These are phyloP conservation scores for Turdus rufiventris DNA, from an alignment of 2,113 vertebrate species.

Conservation along the genomic window DNA sequence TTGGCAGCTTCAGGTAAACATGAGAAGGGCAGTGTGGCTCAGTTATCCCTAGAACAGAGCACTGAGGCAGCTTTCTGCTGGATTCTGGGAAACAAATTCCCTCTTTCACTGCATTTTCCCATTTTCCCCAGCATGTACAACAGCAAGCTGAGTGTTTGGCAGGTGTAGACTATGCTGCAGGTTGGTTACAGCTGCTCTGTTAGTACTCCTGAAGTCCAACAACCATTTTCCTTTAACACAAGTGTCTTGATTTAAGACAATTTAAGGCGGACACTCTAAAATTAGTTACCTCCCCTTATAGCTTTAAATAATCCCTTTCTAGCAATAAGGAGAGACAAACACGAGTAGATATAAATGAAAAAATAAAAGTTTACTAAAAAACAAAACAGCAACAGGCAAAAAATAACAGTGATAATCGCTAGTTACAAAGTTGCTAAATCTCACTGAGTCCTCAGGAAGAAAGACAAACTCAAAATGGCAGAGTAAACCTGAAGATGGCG, in stretches of 20 bases:
- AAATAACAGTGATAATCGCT: not conserved
- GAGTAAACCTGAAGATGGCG: not conserved
- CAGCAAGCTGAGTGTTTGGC: not conserved
- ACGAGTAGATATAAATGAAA: not conserved
- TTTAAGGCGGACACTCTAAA: not conserved
- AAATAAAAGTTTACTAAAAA: not conserved
- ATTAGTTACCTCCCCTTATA: not conserved
- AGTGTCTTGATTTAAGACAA: not conserved
- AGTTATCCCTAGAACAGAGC: not conserved
- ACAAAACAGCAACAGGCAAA: not conserved
- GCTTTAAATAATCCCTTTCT: not conserved
- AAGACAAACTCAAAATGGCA: not conserved
- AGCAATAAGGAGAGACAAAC: not conserved
- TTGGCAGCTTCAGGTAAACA: conserved; percentile 93
- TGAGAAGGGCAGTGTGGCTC: not conserved
- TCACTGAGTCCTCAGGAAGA: not conserved
- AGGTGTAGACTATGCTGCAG: not conserved
- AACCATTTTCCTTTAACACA: not conserved
- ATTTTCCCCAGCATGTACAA: not conserved
- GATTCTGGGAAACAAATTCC: not conserved
- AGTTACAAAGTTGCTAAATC: not conserved
- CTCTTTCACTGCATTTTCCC: not conserved
- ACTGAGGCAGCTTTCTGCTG: not conserved
- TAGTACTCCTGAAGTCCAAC: not conserved
- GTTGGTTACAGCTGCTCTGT: not conserved